Evolutionary conservation across 2,888 invertebrate species (phyloP), one percentile per base, ranked within the genome.

Genomic region (Rotaria socialis): DNA sequence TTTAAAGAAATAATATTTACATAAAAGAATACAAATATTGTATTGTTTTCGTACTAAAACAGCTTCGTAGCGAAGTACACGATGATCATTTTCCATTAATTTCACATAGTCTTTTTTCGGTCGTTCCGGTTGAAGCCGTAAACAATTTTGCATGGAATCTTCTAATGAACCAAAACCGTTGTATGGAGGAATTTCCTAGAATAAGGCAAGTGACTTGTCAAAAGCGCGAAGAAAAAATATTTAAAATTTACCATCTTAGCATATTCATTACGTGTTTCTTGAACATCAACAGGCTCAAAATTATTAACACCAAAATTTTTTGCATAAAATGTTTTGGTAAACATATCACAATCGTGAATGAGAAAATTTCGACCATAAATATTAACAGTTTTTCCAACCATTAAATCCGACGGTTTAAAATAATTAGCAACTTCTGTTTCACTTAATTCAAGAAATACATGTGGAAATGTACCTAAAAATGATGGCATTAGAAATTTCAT

Each of bases 261-360:
- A 85, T n/a, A 14, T 86, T 89, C 89, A 22, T 87, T 58, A 67
- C 88, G 88, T 60, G 88, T 88, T 86, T 89, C 88, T 52, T 89
- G 88, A 7, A 92, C 90, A 86, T 91, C 90, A 27, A 92, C 89
- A 0, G 91, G 89, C 10, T 89, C 89, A 89, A 92, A 92, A 43
- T 92, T 91, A 24, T 90, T 91, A 84, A 91, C 88, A 58, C 91
- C 91, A 87, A 91, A 92, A 87, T 91, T 89, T 86, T 90, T 89
- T 87, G 93, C 92, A 90, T 93, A 96, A 91, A 94, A 96, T 88
- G 93, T 93, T 88, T 95, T 93, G 0, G 96, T 95, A 91, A 95
- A 95, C 35, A 92, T 90, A 89, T 96, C 95, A 90, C 95, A 95
- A 90, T 96, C 94, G 88, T 93, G 94, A 8, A 96, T 91, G 16